A percentile compares a stretch with the other conserved stretches of the same genome.
phyloP scores from a whole-genome alignment of 2,888 invertebrate genomes.

The Choristoneura rosaceana region DNA sequence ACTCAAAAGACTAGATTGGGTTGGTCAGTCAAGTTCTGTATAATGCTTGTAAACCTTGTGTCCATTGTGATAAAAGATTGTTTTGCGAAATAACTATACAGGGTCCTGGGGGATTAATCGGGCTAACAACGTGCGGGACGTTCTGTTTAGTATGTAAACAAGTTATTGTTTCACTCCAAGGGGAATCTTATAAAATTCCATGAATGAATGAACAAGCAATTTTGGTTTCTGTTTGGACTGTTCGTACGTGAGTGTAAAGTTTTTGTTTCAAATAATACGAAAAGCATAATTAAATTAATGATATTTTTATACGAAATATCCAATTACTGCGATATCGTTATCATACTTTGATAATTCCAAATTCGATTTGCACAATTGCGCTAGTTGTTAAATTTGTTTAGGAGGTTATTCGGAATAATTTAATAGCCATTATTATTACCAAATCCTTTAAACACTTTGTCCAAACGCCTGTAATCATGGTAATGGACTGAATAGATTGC shows the following conservation, averaged over 20 bases:
- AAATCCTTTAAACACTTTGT: neutral
- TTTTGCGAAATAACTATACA: conserved; percentile 9
- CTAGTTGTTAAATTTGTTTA: neutral
- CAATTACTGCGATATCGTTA: conserved; percentile 1
- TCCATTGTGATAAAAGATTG: conserved; percentile 7
- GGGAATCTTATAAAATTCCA: conserved; percentile 57
- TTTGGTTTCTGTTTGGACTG: conserved; percentile 54
- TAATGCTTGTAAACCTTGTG: conserved; percentile 23
- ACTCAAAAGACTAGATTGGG: conserved; percentile 10
- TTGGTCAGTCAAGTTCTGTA: conserved; percentile 19
- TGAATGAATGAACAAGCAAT: conserved; percentile 62
- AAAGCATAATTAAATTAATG: neutral
- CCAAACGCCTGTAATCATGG: neutral
- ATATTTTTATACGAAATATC: neutral
- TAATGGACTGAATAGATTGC: conserved; percentile 27
- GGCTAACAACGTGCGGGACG: conserved; percentile 32
- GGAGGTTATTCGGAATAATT: neutral
- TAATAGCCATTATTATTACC: neutral
- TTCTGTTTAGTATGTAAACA: conserved; percentile 50
- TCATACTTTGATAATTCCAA: neutral
- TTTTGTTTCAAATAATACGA: conserved; percentile 14
- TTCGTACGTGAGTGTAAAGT: conserved; percentile 52
- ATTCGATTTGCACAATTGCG: neutral
- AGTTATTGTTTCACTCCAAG: conserved; percentile 54
- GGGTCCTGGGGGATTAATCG: conserved; percentile 37